Percentiles rank a stretch among this genome's conserved stretches.
phyloP scores from a whole-genome alignment of 2,797 vertebrate species.

The Crocodylus rhombifer region DNA sequence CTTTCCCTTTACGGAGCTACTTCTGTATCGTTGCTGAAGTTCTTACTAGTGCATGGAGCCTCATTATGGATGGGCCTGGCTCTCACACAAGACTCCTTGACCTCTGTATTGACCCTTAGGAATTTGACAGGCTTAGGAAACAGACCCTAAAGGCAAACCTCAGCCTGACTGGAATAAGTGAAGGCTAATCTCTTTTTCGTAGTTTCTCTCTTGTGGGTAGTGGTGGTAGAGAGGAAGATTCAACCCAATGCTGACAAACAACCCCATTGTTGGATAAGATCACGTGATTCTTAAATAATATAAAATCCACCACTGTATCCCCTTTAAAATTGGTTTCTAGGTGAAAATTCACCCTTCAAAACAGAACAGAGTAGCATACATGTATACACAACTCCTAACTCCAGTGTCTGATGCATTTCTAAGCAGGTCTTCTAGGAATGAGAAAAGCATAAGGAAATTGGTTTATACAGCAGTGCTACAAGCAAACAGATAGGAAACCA shows the following conservation, averaged over 20 bases:
- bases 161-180: not conserved
- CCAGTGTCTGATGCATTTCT: not conserved
- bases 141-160: not conserved
- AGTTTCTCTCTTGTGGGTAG: not conserved
- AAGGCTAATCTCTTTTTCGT: not conserved
- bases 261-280: not conserved
- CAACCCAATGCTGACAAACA: not conserved
- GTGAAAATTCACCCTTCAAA: not conserved
- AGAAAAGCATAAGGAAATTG: not conserved
- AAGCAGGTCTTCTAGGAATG: not conserved
- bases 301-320: not conserved
- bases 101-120: accelerated
- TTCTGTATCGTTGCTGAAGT: not conserved
- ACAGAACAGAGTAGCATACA: not conserved
- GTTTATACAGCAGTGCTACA: not conserved
- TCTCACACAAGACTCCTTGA: not conserved
- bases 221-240: not conserved
- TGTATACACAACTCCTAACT: not conserved
- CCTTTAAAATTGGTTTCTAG: not conserved
- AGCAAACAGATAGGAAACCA: not conserved
- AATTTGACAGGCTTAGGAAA: not conserved
- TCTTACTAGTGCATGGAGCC: not conserved
- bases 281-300: not conserved
- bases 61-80: not conserved
- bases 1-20: not conserved